Base-by-base conservation (phyloP, 2,113 vertebrate species). In the Thryonomys swinderianus region DNA sequence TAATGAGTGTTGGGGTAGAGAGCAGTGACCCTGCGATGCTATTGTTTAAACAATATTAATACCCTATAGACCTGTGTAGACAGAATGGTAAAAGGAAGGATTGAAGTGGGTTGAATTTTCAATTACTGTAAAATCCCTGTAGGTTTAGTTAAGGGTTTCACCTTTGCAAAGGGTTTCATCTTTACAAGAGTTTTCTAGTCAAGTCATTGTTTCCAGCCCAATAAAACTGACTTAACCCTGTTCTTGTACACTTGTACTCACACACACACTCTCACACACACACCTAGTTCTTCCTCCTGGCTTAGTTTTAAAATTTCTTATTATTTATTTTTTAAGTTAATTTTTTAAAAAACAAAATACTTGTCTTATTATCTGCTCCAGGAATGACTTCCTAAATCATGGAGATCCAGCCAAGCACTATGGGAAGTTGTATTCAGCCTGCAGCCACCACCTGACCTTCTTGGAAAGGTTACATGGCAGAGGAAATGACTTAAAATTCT, bases 401-500 rank as follows among this genome's bases (percentile, higher is more conserved):
- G 3, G 17, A 78, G 66, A 90, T 71, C 27, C 45, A 88, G 16
- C 12, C 59, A 94, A 95, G 62, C 69, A 32, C 42, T 30, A 11
- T 4, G 76, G 48, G 40, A 88, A 87, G 13, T 1, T 76, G 83
- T 66, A 40, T 61, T 94, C 14, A 18, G n/a, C n/a, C n/a, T 42
- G 76, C 67, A 88, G n/a, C 12, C 84, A 73, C 42, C 34, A 64
- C 17, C 17, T 42, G 42, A 42, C 42, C 88, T 40, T 76, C 74
- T 40, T 20, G 10, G 37, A 88, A 76, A 42, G 92, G 78, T 69
- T 64, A 84, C 71, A 71, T 81, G 85, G 4, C 85, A 85, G 37
- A 66, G 34, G 40, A 81, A 90, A 73, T 84, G 51, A 4, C 48
- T 90, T 84, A 71, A 94, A 88, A 80, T 88, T 90, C 73, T 76